These are phyloP conservation scores for Agrochola litura DNA, from an alignment of 2,888 invertebrate genomes.

Conservation along the genomic window DNA sequence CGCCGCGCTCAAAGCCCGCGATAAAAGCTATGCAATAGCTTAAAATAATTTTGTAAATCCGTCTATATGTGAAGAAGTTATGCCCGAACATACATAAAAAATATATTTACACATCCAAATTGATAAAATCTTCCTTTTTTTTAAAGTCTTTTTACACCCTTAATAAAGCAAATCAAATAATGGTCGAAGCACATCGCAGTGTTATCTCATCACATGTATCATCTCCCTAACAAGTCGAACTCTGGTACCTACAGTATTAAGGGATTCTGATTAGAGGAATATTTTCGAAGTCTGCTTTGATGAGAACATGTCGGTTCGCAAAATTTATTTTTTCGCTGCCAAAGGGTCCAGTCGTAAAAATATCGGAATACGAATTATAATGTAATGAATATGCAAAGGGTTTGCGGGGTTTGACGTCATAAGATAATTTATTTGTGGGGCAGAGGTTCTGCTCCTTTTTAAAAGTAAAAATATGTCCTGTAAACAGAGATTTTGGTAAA, in stretches of 20 bases:
- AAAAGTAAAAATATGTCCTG: background rate
- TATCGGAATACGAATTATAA: conserved; percentile 61
- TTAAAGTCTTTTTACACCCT: too few species aligned
- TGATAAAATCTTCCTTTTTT: too few species aligned
- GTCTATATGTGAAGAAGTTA: too few species aligned
- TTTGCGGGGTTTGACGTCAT: conserved; percentile 33
- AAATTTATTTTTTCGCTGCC: conserved; percentile 51
- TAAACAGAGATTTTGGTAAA: background rate
- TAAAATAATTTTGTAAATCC: too few species aligned
- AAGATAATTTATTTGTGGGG: conserved; percentile 26
- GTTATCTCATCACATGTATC: conserved; percentile 21
- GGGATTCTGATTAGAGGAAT: conserved; percentile 80
- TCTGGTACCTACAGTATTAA: conserved; percentile 68
- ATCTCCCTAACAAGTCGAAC: conserved; percentile 50
- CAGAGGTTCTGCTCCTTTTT: conserved; percentile 9
- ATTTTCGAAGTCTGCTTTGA: conserved; percentile 73
- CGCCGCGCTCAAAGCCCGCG: too few species aligned
- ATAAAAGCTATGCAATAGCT: too few species aligned
- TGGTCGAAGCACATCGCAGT: conserved; percentile 11
- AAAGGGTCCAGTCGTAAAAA: conserved; percentile 63
- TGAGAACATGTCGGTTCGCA: conserved; percentile 70
- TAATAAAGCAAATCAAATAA: background rate
- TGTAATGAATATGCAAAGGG: conserved; percentile 64
- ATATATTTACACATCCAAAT: too few species aligned
- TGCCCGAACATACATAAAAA: too few species aligned